Percentiles rank a stretch among this genome's conserved stretches.
Conservation (phyloP, 2,888 invertebrate genomes). For the Cerceris ruficornis region DNA sequence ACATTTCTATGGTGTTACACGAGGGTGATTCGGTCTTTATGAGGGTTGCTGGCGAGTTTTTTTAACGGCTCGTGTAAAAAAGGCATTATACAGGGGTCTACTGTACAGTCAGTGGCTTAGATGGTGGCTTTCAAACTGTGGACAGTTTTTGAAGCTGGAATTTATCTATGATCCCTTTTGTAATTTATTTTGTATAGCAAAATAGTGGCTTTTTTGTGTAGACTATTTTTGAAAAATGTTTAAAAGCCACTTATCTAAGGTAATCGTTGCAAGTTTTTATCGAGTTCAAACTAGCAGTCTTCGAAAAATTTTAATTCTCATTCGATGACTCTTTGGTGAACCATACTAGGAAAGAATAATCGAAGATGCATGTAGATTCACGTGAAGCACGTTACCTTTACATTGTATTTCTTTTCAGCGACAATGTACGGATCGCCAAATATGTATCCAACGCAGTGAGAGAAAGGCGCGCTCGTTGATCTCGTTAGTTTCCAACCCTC, state of each 20-base stretch:
- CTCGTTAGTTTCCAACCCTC: conserved; percentile 75
- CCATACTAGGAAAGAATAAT: neutral
- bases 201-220: no score
- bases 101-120: no score
- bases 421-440: conserved; percentile 78
- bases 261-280: neutral
- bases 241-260: no score
- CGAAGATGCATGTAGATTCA: conserved; percentile 9
- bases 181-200: no score
- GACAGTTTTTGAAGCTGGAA: no score
- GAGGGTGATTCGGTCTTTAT: no score
- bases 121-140: no score
- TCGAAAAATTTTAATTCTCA: conserved; percentile 7
- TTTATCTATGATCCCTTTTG: no score
- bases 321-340: neutral
- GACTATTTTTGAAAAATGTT: no score
- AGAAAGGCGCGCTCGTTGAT: conserved; percentile 70
- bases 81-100: no score
- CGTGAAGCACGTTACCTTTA: conserved; percentile 33
- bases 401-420: conserved; percentile 78
- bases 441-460: conserved; percentile 77
- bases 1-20: no score
- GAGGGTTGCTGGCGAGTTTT: neutral
- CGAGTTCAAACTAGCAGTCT: conserved; percentile 26
- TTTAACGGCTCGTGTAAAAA: neutral